Percentiles rank a stretch among this genome's conserved stretches.
Conservation (phyloP, 1,140 invertebrate species). For the Marisa cornuarietis region DNA sequence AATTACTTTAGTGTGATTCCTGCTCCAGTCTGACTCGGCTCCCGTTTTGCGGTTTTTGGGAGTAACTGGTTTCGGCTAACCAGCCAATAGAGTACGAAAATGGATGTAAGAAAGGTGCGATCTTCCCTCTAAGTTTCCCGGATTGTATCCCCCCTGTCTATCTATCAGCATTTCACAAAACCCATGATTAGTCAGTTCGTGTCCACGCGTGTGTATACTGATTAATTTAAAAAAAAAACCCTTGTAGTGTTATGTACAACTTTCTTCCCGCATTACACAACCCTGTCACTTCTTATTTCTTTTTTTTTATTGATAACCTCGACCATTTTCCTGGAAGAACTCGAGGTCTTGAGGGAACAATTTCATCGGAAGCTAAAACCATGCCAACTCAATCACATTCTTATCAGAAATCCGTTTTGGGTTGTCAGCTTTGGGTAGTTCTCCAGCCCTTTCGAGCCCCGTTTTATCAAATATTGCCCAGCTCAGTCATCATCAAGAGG, state of each 20-base stretch:
- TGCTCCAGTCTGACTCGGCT: background rate
- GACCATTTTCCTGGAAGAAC: background rate
- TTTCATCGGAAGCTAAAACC: background rate
- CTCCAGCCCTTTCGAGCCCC: background rate
- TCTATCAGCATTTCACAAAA: no score
- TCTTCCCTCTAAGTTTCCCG: no score
- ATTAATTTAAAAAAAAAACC: no score
- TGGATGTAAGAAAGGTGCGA: no score
- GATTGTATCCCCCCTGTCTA: no score
- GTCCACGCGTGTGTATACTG: no score
- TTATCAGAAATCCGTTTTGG: conserved; percentile 11
- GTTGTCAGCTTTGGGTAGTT: background rate
- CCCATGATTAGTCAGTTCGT: no score
- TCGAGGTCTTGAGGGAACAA: background rate
- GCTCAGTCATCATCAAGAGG: background rate
- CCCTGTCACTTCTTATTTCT: background rate
- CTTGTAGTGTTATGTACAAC: background rate
- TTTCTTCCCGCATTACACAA: background rate
- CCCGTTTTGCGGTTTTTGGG: background rate
- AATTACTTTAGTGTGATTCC: conserved; percentile 5
- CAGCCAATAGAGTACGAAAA: no score
- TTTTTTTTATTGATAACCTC: background rate
- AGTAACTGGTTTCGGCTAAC: background rate
- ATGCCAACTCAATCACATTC: background rate
- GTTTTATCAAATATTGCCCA: conserved; percentile 1